Evolutionary conservation across 2,888 invertebrate species (phyloP), one percentile per base, ranked within the genome.

Genomic region (Tanytarsus gracilentus): DNA sequence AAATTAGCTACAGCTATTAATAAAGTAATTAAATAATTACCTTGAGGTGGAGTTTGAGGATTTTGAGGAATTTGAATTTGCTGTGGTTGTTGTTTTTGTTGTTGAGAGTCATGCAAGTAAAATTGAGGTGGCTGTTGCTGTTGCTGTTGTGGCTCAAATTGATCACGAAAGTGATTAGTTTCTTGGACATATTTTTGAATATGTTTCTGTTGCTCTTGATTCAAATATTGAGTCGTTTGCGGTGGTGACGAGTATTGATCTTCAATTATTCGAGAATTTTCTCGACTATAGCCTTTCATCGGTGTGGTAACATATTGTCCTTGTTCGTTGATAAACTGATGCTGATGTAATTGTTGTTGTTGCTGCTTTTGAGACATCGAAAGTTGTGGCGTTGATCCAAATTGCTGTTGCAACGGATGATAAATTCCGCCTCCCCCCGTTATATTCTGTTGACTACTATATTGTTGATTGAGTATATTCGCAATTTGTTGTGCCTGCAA

Each of bases 401-500:
- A 75, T 69, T 62, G 66, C 61, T 72, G 69, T 51, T 69, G 69
- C 63, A 71, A 62, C 16, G 64, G 63, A 26, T 64, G 70, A 66
- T 71, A 71, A 62, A 71, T 76, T 63, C 76, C 75, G n/a, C n/a
- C n/a, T n/a, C n/a, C n/a, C n/a, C n/a, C n/a, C 61, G 77, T 75
- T 61, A 75, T 70, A 65, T 77, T 77, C 63, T 78, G 76, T 62
- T 77, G 76, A 56, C 78, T 78, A 18, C 78, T 77, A 58, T 77
- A 78, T 18, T 76, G 79, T 64, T 74, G 72, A 62, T 70, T 71
- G 63, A 74, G 66, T 70, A 74, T 72, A 65, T 73, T 73, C 62
- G 73, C 72, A 64, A 77, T 77, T 67, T 78, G 78, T 66, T 79
- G 79, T 61, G 78, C 77, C 66, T 78, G 78, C 64, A 76, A 71